phyloP scores from a whole-genome alignment of 2,888 invertebrate species.

The Archips xylosteana region DNA sequence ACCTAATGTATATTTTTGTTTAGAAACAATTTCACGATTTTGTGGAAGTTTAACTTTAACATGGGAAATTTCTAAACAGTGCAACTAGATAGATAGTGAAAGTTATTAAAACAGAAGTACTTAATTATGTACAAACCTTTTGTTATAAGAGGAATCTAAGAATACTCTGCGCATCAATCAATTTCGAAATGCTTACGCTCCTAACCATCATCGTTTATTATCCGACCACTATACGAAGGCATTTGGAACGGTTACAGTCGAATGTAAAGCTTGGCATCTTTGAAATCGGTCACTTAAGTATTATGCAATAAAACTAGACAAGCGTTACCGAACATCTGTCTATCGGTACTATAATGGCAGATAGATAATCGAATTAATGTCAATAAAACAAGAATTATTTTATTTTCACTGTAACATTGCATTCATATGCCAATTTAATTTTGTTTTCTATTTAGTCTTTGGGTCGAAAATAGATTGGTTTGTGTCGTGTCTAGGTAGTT shows the following conservation, averaged over 20 bases:
- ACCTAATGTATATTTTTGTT: no score
- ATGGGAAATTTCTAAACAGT: background rate
- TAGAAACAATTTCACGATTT: no score
- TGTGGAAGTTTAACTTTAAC: background rate
- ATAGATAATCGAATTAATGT: background rate
- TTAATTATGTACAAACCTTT: constrained; percentile 6
- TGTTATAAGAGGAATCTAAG: background rate
- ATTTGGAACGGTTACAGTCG: background rate
- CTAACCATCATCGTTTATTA: background rate
- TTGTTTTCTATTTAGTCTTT: background rate
- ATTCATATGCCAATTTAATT: background rate
- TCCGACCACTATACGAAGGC: background rate
- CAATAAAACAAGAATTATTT: background rate
- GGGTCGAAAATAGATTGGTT: background rate
- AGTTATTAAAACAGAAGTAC: background rate
- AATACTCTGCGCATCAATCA: constrained; percentile 23
- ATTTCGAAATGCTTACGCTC: constrained; percentile 8
- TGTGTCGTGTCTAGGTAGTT: background rate
- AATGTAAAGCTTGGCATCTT: background rate
- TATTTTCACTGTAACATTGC: no score
- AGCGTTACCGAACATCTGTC: constrained; percentile 5
- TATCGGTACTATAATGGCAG: background rate
- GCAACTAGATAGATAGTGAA: background rate
- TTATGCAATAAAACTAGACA: background rate
- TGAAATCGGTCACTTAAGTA: background rate